Conservation (phyloP, 2,113 vertebrate genomes). For the Argyrosomus japonicus region DNA sequence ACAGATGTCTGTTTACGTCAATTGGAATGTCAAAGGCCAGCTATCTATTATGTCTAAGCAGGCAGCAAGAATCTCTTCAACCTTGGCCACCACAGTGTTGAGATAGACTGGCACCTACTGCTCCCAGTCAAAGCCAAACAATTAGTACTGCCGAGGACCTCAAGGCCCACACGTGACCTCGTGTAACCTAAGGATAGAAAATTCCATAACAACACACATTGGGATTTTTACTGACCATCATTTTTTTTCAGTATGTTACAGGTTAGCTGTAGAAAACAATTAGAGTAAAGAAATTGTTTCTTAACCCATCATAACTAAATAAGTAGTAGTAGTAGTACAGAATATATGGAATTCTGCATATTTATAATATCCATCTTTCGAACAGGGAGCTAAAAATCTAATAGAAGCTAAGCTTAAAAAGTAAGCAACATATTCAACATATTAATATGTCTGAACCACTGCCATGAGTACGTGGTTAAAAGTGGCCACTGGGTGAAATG, state of each 20-base stretch:
- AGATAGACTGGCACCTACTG: too few species aligned
- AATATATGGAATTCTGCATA: background rate
- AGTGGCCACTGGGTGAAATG: constrained; percentile 2
- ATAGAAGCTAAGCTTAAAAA: background rate
- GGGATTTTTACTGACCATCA: background rate
- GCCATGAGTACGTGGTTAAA: background rate
- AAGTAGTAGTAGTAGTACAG: background rate
- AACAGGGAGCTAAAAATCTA: background rate
- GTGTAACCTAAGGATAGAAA: too few species aligned
- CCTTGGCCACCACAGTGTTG: too few species aligned
- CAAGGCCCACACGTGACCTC: too few species aligned
- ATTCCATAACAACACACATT: too few species aligned
- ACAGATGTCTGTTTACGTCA: too few species aligned
- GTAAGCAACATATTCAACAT: background rate
- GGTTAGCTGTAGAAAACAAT: background rate
- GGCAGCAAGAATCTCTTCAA: too few species aligned
- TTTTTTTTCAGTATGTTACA: background rate
- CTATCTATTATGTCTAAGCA: too few species aligned
- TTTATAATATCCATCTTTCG: background rate
- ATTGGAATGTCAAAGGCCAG: too few species aligned
- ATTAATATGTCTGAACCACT: too few species aligned
- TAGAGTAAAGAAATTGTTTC: background rate
- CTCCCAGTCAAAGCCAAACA: too few species aligned
- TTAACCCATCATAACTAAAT: background rate
- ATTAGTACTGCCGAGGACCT: too few species aligned